phyloP scores from a whole-genome alignment of 2,888 invertebrate genomes.

The Leuctra nigra region DNA sequence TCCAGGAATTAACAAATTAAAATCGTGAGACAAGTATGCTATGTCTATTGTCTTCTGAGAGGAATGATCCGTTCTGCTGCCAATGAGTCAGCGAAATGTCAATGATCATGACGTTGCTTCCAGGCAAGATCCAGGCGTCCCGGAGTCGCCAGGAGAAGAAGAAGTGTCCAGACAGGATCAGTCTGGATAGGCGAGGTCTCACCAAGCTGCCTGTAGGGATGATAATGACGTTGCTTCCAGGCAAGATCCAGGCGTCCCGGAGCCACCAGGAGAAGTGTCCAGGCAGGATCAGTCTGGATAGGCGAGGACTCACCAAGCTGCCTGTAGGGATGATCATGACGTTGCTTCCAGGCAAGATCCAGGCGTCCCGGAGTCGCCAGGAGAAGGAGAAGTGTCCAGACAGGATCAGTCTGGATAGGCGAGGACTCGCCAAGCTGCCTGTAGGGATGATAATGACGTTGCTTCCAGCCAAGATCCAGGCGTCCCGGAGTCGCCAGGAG shows the following conservation, averaged over 20 bases:
- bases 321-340: constrained; percentile 79
- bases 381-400: constrained; percentile 82
- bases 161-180: constrained; percentile 80
- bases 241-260: constrained; percentile 60
- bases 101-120: too few relatives aligned
- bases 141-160: constrained; percentile 71
- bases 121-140: constrained; percentile 60
- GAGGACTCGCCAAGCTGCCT: constrained; percentile 78
- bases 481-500: constrained; percentile 65
- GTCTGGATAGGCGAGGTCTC: constrained; percentile 76
- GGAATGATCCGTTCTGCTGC: too few relatives aligned
- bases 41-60: too few relatives aligned
- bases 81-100: too few relatives aligned
- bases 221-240: too few relatives aligned
- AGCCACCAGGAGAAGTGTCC: constrained; percentile 72
- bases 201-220: constrained; percentile 75
- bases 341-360: constrained; percentile 59
- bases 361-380: constrained; percentile 61
- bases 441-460: too few relatives aligned
- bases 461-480: constrained; percentile 61
- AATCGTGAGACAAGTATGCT: too few relatives aligned
- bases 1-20: too few relatives aligned
- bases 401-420: constrained; percentile 78
- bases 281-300: constrained; percentile 82
- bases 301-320: constrained; percentile 73